These are phyloP conservation scores for Celastrina argiolus DNA, from an alignment of 2,888 invertebrate genomes.

Conservation along the genomic window DNA sequence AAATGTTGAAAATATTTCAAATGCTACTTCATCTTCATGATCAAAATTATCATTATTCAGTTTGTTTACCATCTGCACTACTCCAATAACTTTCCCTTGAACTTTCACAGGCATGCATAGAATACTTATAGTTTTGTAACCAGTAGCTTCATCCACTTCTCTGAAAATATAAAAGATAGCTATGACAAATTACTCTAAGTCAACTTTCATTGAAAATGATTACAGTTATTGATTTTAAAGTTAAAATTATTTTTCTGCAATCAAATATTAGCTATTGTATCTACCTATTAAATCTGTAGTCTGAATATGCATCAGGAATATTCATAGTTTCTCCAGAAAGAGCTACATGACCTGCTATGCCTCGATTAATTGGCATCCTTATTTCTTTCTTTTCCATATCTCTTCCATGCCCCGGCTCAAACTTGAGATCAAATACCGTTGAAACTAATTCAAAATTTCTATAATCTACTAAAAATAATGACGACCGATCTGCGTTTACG, in stretches of 20 bases:
- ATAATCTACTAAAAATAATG: slow-evolving; percentile 87
- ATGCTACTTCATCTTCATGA: slow-evolving; percentile 86
- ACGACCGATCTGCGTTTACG: slow-evolving; percentile 90
- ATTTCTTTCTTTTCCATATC: slow-evolving; percentile 72
- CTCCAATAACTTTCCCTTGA: slow-evolving; percentile 86
- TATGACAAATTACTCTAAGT: too few species aligned
- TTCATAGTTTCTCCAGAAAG: slow-evolving; percentile 87
- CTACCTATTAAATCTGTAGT: slow-evolving; percentile 83
- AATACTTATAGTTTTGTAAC: slow-evolving; percentile 84
- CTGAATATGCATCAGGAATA: slow-evolving; percentile 89
- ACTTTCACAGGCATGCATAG: slow-evolving; percentile 93
- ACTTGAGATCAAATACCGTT: slow-evolving; percentile 85
- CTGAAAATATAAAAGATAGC: slow-evolving; percentile 43
- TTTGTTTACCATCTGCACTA: slow-evolving; percentile 92
- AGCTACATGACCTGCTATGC: slow-evolving; percentile 91
- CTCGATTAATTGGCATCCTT: slow-evolving; percentile 85
- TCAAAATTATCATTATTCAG: slow-evolving; percentile 74
- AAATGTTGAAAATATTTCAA: slow-evolving; percentile 90
- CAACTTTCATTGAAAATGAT: too few species aligned
- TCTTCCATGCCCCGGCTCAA: slow-evolving; percentile 44
- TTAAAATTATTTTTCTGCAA: too few species aligned
- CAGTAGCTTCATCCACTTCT: slow-evolving; percentile 82
- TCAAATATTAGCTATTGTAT: not conserved
- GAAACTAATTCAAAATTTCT: slow-evolving; percentile 87
- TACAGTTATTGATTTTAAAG: too few species aligned